Percentiles rank a stretch among this genome's conserved stretches.
Evolutionary conservation across 2,888 invertebrate genomes (phyloP).

Genomic region (Drosophila helvetica): DNA sequence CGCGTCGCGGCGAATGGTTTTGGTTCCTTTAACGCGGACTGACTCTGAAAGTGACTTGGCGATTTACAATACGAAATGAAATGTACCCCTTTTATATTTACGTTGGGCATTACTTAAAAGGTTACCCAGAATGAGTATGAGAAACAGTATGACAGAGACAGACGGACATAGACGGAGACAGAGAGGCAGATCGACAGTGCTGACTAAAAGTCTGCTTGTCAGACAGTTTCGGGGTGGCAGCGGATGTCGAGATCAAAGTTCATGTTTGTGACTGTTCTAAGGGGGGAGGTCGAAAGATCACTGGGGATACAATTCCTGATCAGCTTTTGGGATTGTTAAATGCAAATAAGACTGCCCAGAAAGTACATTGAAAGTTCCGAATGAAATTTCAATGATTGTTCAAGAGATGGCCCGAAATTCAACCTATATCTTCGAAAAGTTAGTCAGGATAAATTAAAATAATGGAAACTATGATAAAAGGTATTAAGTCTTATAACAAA

Average conservation of each 20-base stretch:
- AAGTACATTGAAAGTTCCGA: not conserved
- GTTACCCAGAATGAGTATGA: conserved; percentile 4
- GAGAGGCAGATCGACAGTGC: not conserved
- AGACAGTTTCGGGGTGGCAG: not conserved
- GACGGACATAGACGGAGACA: not conserved
- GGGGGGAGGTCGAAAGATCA: not conserved
- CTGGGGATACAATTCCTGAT: not conserved
- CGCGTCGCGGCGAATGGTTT: conserved; percentile 22
- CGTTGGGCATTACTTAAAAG: conserved; percentile 19
- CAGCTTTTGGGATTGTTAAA: not conserved
- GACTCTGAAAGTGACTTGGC: conserved; percentile 55
- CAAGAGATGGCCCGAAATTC: too few species aligned
- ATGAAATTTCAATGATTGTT: not conserved
- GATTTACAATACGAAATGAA: conserved; percentile 27
- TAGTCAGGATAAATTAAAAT: too few species aligned
- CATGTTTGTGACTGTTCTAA: not conserved
- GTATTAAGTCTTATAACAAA: too few species aligned
- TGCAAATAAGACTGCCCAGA: not conserved
- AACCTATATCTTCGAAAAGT: too few species aligned
- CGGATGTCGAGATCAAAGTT: not conserved
- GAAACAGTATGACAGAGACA: not conserved
- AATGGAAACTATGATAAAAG: too few species aligned
- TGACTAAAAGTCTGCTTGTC: not conserved
- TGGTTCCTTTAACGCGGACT: conserved; percentile 28
- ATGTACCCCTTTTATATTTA: conserved; percentile 21